Percentiles rank a stretch among this genome's conserved stretches.
Evolutionary conservation across 1,140 invertebrate genomes (phyloP).

Genomic region (honey bee (Apis mellifera)): DNA sequence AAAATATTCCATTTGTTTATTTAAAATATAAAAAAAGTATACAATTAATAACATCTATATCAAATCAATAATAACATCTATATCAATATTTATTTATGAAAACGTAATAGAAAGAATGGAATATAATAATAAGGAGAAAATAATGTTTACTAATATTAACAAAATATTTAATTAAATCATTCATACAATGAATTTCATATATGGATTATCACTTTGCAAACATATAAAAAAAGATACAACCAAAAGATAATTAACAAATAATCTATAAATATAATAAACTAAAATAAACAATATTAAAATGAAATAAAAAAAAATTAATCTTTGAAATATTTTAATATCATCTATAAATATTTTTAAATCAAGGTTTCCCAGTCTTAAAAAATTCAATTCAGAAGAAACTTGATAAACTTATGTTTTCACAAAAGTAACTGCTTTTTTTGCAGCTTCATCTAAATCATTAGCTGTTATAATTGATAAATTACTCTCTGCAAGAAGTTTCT

Average conservation of each 20-base stretch:
- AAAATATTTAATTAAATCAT: neutral
- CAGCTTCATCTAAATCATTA: conserved; percentile 95
- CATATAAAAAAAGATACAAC: neutral
- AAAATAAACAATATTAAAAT: neutral
- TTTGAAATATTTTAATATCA: neutral
- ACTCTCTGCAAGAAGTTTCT: conserved; percentile 90
- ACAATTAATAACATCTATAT: neutral
- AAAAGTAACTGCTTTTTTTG: conserved; percentile 90
- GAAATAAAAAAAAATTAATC: neutral
- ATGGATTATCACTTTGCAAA: neutral
- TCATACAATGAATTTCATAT: neutral
- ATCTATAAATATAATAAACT: neutral
- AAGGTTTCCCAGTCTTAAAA: conserved; percentile 29
- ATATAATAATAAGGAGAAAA: neutral
- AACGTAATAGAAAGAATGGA: neutral
- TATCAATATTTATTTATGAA: neutral
- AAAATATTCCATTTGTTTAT: neutral
- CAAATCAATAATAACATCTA: neutral
- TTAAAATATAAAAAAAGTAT: neutral
- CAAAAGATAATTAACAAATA: neutral
- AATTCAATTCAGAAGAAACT: neutral
- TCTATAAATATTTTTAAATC: conserved; percentile 5
- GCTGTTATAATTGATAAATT: conserved; percentile 91
- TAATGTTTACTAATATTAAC: neutral
- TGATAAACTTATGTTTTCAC: conserved; percentile 74